Base-by-base conservation (phyloP, 1,140 invertebrate genomes). In the Neocloeon triangulifer region DNA sequence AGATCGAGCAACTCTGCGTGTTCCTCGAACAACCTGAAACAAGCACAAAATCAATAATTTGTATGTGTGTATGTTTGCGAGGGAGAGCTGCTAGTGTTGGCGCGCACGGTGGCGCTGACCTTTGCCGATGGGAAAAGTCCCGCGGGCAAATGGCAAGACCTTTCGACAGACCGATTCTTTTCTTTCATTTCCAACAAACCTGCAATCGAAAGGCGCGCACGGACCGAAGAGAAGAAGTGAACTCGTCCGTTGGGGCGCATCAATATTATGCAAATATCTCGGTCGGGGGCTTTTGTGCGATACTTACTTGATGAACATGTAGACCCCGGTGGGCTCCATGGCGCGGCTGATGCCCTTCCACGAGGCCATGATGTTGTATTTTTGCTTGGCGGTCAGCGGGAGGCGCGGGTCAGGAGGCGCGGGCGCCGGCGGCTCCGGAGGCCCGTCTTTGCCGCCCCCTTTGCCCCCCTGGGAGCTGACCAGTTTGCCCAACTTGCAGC, bases 221-320 rank as follows among this genome's bases (percentile, higher is more conserved):
- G n/a, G n/a, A n/a, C n/a, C n/a, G n/a, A n/a, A n/a, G n/a, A n/a
- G n/a, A n/a, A n/a, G n/a, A n/a, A n/a, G n/a, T n/a, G n/a, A n/a
- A n/a, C n/a, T n/a, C n/a, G n/a, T n/a, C n/a, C n/a, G n/a, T n/a
- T n/a, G n/a, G n/a, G n/a, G n/a, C n/a, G n/a, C n/a, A n/a, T n/a
- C n/a, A n/a, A 16, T 19, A 32, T 21, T 32, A n/a, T n/a, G n/a
- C n/a, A n/a, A n/a, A n/a, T n/a, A n/a, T 5, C 14, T 15, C 30
- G 30, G 17, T n/a, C n/a, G n/a, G n/a, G n/a, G 30, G n/a, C 5
- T n/a, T n/a, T n/a, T 27, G 25, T 12, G 5, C 30, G 22, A 41
- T 27, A 68, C 76, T 73, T 55, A 85, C 81, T 78, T 80, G 49
- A 85, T 61, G 52, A 88, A 85, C 81, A 88, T 88, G 52, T 67